Base-by-base conservation (phyloP, 2,797 vertebrate species). In the Mus minutoides region DNA sequence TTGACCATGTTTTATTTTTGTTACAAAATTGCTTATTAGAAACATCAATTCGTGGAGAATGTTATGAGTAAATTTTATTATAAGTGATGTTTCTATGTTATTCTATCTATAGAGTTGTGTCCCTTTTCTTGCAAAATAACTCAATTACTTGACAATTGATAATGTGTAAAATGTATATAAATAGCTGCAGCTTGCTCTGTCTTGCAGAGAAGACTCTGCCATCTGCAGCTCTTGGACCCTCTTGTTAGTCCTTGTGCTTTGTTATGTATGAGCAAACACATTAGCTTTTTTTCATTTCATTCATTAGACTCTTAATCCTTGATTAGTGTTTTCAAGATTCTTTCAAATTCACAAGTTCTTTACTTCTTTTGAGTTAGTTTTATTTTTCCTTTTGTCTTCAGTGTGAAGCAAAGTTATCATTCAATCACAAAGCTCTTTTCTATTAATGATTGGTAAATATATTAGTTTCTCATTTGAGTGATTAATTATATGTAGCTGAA, bases 221-320 rank as follows among this genome's bases (percentile, higher is more conserved):
- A 98, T 98, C 98, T 98, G 98, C 98, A 98, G 97, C 78, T 97
- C 97, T 96, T 98, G 96, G 97, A 97, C 96, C 97, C 97, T 98
- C 96, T 98, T 96, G 96, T 97, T 97, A 96, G 98, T 98, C 77
- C 92, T 98, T 54, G 56, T 96, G 95, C 73, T 97, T 98, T 98
- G 97, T 97, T 97, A 97, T 97, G 97, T 93, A 52, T 97, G 98
- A 98, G 96, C 98, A 98, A 98, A 96, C 97, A 94, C 97, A 98
- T 98, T 97, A 97, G 97, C 86, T 98, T 98, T 98, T 98, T 98
- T 98, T 98, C 94, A 98, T 97, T 98, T 98, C 96, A 98, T 98
- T 98, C 98, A 98, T 97, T 98, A 98, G 96, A 97, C 97, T 97
- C 96, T 97, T 97, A 98, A 97, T 98, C 96, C 96, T 98, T 98